phyloP scores from a whole-genome alignment of 1,140 invertebrate species.

The Mamestra configurata region DNA sequence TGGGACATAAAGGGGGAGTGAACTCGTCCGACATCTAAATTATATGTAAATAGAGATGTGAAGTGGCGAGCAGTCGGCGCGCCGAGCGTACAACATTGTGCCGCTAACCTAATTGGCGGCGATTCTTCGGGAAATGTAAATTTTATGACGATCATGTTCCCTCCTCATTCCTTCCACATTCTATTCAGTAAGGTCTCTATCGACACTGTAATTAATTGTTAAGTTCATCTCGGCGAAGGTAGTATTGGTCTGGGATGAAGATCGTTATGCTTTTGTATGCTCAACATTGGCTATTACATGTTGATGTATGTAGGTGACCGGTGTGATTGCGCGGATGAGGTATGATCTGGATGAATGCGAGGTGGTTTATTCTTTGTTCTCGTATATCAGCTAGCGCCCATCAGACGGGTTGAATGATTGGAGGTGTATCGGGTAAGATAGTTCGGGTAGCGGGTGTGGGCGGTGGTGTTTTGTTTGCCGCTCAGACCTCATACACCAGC shows the following conservation, averaged over 20 bases:
- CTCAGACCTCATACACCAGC: slow-evolving; percentile 13
- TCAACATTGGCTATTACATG: neutral
- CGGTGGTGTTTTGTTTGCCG: slow-evolving; percentile 23
- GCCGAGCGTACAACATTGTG: slow-evolving; percentile 62
- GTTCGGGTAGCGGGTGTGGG: slow-evolving; percentile 19
- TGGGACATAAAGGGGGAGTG: slow-evolving; percentile 26
- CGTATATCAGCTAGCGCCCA: slow-evolving; percentile 25
- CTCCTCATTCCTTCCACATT: slow-evolving; percentile 62
- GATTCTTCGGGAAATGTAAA: slow-evolving; percentile 77
- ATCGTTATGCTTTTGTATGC: slow-evolving; percentile 15
- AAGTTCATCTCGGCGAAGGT: neutral
- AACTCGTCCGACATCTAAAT: slow-evolving; percentile 52
- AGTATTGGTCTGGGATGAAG: neutral
- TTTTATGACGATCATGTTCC: slow-evolving; percentile 68
- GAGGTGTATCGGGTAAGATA: slow-evolving; percentile 11
- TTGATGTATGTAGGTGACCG: neutral
- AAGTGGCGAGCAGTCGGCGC: slow-evolving; percentile 53
- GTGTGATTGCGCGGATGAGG: neutral
- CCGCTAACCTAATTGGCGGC: slow-evolving; percentile 83
- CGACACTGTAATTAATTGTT: slow-evolving; percentile 28
- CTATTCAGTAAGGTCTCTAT: slow-evolving; percentile 61
- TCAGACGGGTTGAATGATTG: slow-evolving; percentile 27
- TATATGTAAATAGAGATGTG: slow-evolving; percentile 63
- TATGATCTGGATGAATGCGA: slow-evolving; percentile 1
- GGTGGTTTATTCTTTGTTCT: slow-evolving; percentile 33